Evolutionary conservation across 2,113 vertebrate genomes (phyloP), one percentile per base, ranked within the genome.

Genomic region (Onychorhynchus coronatus): DNA sequence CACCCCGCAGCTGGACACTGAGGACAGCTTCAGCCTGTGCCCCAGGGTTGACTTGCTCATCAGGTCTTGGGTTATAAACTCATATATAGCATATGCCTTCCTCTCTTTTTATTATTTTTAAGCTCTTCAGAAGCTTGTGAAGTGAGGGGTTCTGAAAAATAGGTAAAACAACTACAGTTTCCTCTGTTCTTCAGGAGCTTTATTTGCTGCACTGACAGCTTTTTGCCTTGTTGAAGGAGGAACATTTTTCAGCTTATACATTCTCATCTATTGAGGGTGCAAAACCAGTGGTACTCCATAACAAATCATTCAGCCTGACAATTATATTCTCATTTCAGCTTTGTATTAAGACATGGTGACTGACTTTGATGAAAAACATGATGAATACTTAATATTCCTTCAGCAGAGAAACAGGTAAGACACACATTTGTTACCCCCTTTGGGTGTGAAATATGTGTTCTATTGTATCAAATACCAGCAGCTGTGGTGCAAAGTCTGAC

Each of bases 331-430:
- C 95, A 42, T 98, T 98, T 89, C 95, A 98, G 98, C 93, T 96
- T 91, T 96, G 81, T 95, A 67, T 92, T 95, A 98, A 98, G 98
- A 93, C 93, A 97, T 98, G 97, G 98, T 98, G 96, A 97, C 98
- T 86, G 97, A 98, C 97, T 98, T 98, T 84, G 99, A 99, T 96
- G 98, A 99, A 97, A 98, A 98, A 94, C 98, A 99, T 91, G 98
- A 99, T 85, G 99, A 99, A 98, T 99, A 99, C 98, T 98, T 99
- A 98, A 98, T 99, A 97, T 92, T 93, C 76, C 98, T 99, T 85
- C 99, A 99, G 97, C 99, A 99, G 95, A 99, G 98, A 97, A 99
- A 99, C 98, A 98, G 99, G 98, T 98, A 98, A 98, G 98, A 88
- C 91, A 90, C 59, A 14, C 53, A 31, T n/a, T 35, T 71, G 18